These are phyloP conservation scores for Zaprionus africanus DNA, from an alignment of 1,140 invertebrate genomes.

Conservation along the genomic window DNA sequence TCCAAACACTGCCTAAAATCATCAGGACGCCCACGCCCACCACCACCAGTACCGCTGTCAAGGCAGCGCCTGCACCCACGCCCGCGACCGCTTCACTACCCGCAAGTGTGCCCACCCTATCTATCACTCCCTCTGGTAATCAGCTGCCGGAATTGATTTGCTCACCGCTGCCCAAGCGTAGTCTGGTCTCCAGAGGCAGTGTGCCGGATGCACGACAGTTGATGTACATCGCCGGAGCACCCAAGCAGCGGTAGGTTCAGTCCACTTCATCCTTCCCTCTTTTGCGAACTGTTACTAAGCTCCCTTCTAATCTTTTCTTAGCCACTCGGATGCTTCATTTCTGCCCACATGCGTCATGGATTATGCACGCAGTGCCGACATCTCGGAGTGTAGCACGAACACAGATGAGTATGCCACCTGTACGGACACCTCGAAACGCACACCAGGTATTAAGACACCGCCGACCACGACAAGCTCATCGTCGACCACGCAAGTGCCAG, in stretches of 20 bases:
- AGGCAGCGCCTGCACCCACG: slow-evolving; percentile 24
- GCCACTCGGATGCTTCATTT: slow-evolving; percentile 71
- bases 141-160: slow-evolving; percentile 38
- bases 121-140: slow-evolving; percentile 62
- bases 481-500: slow-evolving; percentile 84
- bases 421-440: slow-evolving; percentile 91
- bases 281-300: not conserved
- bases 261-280: too few species aligned
- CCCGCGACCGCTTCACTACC: slow-evolving; percentile 16
- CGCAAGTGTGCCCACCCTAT: slow-evolving; percentile 50
- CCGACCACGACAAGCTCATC: slow-evolving; percentile 83
- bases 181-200: slow-evolving; percentile 54
- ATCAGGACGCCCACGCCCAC: slow-evolving; percentile 66
- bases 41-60: slow-evolving; percentile 11
- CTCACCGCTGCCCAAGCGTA: slow-evolving; percentile 64
- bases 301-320: not conserved
- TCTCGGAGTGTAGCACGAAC: slow-evolving; percentile 93
- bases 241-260: slow-evolving; percentile 58
- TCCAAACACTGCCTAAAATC: slow-evolving; percentile 71
- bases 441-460: slow-evolving; percentile 85
- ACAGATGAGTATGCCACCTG: slow-evolving; percentile 94
- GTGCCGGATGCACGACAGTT: slow-evolving; percentile 66
- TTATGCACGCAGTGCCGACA: slow-evolving; percentile 88
- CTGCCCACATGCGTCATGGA: slow-evolving; percentile 45
- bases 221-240: slow-evolving; percentile 53